These are phyloP conservation scores for Pocillopora grandis DNA, from an alignment of 92 coral and sea anemone species.

Conservation along the genomic window DNA sequence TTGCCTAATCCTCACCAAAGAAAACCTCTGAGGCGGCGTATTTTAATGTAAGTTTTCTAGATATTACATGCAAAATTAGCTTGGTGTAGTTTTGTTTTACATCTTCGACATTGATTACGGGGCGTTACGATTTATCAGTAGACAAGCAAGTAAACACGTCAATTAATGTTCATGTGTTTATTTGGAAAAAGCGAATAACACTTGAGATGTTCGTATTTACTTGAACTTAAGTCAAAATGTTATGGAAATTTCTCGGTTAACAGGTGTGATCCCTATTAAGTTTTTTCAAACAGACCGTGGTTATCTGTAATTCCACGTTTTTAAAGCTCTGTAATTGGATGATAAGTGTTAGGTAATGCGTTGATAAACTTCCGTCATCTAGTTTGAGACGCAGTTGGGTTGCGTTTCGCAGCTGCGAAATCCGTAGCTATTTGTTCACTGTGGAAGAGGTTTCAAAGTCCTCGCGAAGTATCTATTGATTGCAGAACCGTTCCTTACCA, in stretches of 20 bases:
- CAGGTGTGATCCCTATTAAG: constrained; percentile 19
- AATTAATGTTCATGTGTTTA: constrained; percentile 57
- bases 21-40: background rate
- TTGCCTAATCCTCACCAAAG: background rate
- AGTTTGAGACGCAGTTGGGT: constrained; percentile 35
- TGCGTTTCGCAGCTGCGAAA: constrained; percentile 8
- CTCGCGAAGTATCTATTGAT: background rate
- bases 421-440: constrained; percentile 1
- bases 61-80: background rate
- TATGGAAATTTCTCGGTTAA: background rate
- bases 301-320: constrained; percentile 46
- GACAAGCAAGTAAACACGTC: constrained; percentile 48
- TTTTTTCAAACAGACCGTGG: constrained; percentile 28
- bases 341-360: constrained; percentile 49
- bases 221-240: constrained; percentile 14
- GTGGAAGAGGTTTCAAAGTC: background rate
- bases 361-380: constrained; percentile 35
- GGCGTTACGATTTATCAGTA: constrained; percentile 25
- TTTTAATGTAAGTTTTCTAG: background rate
- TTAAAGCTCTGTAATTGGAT: constrained; percentile 49
- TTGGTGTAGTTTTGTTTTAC: background rate
- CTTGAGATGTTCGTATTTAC: constrained; percentile 21
- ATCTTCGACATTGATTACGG: constrained; percentile 5
- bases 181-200: constrained; percentile 18
- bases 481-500: background rate